These are phyloP conservation scores for Cataglyphis albicans DNA, from an alignment of 2,888 invertebrate genomes.

Conservation along the genomic window DNA sequence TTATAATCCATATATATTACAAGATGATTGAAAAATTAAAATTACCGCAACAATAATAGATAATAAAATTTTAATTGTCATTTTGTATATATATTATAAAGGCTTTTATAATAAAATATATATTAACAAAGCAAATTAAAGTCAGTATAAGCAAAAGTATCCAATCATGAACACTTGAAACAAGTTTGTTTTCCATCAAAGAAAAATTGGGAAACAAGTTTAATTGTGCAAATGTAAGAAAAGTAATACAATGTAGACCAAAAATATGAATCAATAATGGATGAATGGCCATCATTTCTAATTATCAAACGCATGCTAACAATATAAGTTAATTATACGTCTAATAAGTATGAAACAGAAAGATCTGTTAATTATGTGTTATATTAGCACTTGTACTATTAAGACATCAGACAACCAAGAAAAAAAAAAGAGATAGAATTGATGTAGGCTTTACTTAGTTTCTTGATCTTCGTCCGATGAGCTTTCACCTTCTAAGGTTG, in stretches of 20 bases:
- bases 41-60: conserved; percentile 12
- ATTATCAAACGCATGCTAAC: conserved; percentile 23
- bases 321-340: neutral
- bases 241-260: neutral
- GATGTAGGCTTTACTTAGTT: conserved; percentile 88
- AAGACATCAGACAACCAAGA: neutral
- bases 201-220: conserved; percentile 25
- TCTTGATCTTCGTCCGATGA: conserved; percentile 96
- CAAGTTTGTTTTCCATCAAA: conserved; percentile 68
- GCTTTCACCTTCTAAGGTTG: conserved; percentile 96
- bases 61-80: conserved; percentile 20
- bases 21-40: conserved; percentile 40
- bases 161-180: conserved; percentile 69
- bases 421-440: neutral
- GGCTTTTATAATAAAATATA: conserved; percentile 74
- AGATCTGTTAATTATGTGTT: conserved; percentile 3
- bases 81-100: conserved; percentile 53
- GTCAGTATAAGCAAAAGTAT: conserved; percentile 69
- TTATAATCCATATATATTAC: conserved; percentile 66
- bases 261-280: neutral
- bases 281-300: neutral
- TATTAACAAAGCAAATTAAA: conserved; percentile 68
- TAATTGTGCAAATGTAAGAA: neutral
- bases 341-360: neutral
- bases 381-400: neutral